Percentiles rank a stretch among this genome's conserved stretches.
Evolutionary conservation across 2,113 vertebrate genomes (phyloP).

Genomic region (Microcebus murinus): DNA sequence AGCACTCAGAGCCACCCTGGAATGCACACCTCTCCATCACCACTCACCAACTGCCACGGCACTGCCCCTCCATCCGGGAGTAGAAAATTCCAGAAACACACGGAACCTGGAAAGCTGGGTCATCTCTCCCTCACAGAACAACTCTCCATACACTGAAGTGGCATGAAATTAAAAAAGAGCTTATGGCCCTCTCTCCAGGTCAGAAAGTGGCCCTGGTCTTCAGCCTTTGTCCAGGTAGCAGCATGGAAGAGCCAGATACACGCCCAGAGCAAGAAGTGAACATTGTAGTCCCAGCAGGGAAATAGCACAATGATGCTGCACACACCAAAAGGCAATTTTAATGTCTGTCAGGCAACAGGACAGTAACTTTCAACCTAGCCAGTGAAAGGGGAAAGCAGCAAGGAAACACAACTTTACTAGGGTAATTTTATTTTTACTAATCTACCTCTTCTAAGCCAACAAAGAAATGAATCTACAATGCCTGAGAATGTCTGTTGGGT

Average conservation of each 20-base stretch:
- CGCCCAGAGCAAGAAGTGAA: not conserved
- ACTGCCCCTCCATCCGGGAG: not conserved
- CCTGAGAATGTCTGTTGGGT: not conserved
- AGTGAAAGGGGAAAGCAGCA: not conserved
- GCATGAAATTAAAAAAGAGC: not conserved
- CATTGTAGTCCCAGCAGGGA: not conserved
- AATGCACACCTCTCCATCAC: not conserved
- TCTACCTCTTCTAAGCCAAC: not conserved
- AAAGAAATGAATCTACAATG: not conserved
- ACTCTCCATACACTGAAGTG: not conserved
- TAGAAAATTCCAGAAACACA: conserved; percentile 47
- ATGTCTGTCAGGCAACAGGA: not conserved
- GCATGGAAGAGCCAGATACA: not conserved
- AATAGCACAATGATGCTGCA: not conserved
- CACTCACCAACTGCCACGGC: not conserved
- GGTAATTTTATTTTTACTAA: not conserved
- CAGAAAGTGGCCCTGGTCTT: not conserved
- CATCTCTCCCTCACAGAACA: not conserved
- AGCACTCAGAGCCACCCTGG: not conserved
- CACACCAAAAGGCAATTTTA: not conserved
- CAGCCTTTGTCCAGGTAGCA: not conserved
- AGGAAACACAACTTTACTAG: not conserved
- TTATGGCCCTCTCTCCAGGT: not conserved
- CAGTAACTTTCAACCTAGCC: not conserved
- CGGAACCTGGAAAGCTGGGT: not conserved